Base-by-base conservation (phyloP, 2,113 vertebrate species). In the Brachirus orientalis region DNA sequence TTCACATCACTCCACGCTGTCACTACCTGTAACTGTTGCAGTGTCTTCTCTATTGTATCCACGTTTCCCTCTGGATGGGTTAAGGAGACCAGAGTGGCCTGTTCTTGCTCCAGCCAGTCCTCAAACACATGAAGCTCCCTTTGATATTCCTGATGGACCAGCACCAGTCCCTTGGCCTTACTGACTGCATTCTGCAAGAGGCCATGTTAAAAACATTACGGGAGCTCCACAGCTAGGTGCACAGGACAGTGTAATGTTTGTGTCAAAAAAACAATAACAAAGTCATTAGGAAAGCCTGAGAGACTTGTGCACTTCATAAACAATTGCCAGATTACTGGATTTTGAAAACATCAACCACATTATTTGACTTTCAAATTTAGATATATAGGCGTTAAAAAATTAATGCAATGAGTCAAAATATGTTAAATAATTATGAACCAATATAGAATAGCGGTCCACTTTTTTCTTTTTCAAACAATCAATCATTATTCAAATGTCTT, bases 81-180 rank as follows among this genome's bases (percentile, higher is more conserved):
- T 19, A 93, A 88, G 10, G 71, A 91, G 8, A 87, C 91, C 58
- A 99, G 92, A 41, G 92, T 93, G 57, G 95, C 95, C 75, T 95
- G 95, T 64, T 99, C 95, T 75, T 95, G 95, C 63, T 94, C 94
- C 84, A 99, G 79, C 97, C 97, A 99, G 62, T 92, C 89, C 87
- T 99, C 97, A 92, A 99, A 98, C 20, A 91, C 86, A 63, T 97
- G 95, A 17, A 99, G 75, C 12, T 94, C 94, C 61, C 93, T 92
- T 88, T 99, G 97, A 82, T 99, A 98, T 19, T 96, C 95, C 80
- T 97, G 94, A 75, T 99, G 98, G 57, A 95, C 92, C 60, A 91
- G 88, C 55, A 98, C 93, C 36, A 95, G 82, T 61, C 94, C 94
- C 88, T 98, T 97, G 45, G 92, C 93, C 83, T 94, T 96, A 43